phyloP scores from a whole-genome alignment of 1,140 invertebrate species.

The Drosophila sucinea region DNA sequence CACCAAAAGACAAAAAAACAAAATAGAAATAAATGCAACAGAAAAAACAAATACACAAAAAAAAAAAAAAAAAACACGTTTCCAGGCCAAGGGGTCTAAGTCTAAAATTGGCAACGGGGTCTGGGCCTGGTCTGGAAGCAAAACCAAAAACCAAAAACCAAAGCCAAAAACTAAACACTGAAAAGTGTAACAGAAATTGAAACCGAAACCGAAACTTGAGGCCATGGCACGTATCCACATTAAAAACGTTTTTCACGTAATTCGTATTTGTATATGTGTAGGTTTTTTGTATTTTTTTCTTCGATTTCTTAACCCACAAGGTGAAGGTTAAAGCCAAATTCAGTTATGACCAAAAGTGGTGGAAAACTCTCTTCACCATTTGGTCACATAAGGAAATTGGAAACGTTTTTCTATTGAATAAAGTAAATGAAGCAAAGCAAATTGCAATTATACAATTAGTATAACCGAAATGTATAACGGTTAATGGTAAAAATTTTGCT shows the following conservation, averaged over 20 bases:
- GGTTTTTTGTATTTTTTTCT: slow-evolving; percentile 26
- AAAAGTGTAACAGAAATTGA: slow-evolving; percentile 9
- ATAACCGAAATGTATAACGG: no score
- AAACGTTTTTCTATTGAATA: no score
- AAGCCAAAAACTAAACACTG: slow-evolving; percentile 4
- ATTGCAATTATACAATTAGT: no score
- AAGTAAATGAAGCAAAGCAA: no score
- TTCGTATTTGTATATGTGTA: slow-evolving; percentile 19
- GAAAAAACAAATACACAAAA: slow-evolving; percentile 48
- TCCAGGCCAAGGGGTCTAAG: slow-evolving; percentile 48
- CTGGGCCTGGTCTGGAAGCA: slow-evolving; percentile 34
- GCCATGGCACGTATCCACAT: slow-evolving; percentile 57
- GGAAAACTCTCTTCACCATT: neutral
- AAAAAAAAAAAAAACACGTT: slow-evolving; percentile 57
- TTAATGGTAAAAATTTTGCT: no score
- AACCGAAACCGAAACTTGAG: slow-evolving; percentile 39
- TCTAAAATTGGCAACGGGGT: slow-evolving; percentile 48
- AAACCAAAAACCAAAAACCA: slow-evolving; percentile 1
- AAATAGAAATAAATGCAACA: slow-evolving; percentile 10
- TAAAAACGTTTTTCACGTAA: slow-evolving; percentile 39
- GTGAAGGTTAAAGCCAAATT: slow-evolving; percentile 57
- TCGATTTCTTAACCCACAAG: slow-evolving; percentile 62
- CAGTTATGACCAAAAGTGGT: slow-evolving; percentile 2
- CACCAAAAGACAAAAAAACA: slow-evolving; percentile 4
- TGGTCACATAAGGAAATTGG: neutral